Base-by-base conservation (phyloP, 2,888 invertebrate genomes). In the Melanostoma mellinum region DNA sequence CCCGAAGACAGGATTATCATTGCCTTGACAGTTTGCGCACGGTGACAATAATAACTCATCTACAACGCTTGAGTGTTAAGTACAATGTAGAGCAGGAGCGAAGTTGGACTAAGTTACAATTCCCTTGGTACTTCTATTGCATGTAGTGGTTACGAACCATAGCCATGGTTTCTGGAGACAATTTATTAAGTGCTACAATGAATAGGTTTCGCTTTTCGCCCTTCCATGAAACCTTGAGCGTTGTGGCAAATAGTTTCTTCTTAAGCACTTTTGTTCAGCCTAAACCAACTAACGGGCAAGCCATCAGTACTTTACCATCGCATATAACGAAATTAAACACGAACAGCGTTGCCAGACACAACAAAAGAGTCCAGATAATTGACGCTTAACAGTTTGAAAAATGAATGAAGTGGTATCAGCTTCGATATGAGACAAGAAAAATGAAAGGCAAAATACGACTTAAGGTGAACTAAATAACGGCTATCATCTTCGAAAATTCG, bases 101-200 rank as follows among this genome's bases (percentile, higher is more conserved):
- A 38, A 50, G 3, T 38, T 50, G 63, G 50, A 50, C 63, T 30
- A 63, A 32, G 32, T 44, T 10, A 53, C 58, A 65, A 56, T 67
- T 73, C 73, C 52, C 73, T 36, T 69, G 68, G 9, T 56, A 50
- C 50, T 30, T 36, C 2, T 8, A 20, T 20, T 20, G 10, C 35
- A 42, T 44, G 48, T 20, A 42, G 72, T 55, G 68, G 68, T 56
- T 77, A 48, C 65, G 76, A 63, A 44, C 76, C 60, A 52, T n/a
- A 71, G 58, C 77, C 36, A 40, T 50, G 72, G 77, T 73, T 77
- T 74, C 82, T 65, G 53, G 74, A 20, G 20, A 79, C 79, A 84
- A 79, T 84, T 84, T 84, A 84, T 79, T 84, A 84, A 79, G 74
- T 84, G 79, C 74, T 78, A 40, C 46, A 56, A 61, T 50, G 63